Evolutionary conservation across 1,140 invertebrate species (phyloP), one percentile per base, ranked within the genome.

Genomic region (Nautilus pompilius): DNA sequence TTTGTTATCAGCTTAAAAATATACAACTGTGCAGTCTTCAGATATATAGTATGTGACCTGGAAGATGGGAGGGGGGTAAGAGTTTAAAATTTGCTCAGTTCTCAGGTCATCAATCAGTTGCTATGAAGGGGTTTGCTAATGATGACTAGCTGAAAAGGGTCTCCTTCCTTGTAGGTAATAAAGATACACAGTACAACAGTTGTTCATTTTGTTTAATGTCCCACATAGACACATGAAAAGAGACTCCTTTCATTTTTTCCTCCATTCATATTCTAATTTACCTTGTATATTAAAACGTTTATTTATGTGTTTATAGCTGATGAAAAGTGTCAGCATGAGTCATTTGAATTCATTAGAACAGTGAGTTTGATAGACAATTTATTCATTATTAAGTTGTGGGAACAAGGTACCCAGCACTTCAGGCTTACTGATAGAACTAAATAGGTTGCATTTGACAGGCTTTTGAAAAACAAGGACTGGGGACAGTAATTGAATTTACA

Each of bases 231-330:
- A n/a, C n/a, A n/a, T n/a, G n/a, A n/a, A n/a, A n/a, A n/a, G n/a
- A n/a, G n/a, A n/a, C 69, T 69, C 61, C 62, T 67, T 61, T 65
- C 59, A 55, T 62, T 66, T 72, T 73, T n/a, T 71, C 74, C 74
- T 73, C 74, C 73, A 69, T 76, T 76, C 70, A 75, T 71, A 73
- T 72, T 75, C 68, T 75, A 73, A 73, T 73, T 56, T 62, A 59
- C 67, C 62, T 66, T 72, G 68, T 67, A 69, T 66, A 65, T 69
- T 68, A 70, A 72, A 76, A 73, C 69, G 68, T 67, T 65, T 70
- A 71, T 74, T 76, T 76, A 74, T 74, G 70, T 67, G 68, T 65
- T 70, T 68, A 72, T 71, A 67, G 59, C n/a, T n/a, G 66, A 65
- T 66, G 68, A 66, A 70, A 68, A 65, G 60, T 51, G 60, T 54